These are phyloP conservation scores for Drosophila borealis DNA, from an alignment of 2,888 invertebrate genomes.

Conservation along the genomic window DNA sequence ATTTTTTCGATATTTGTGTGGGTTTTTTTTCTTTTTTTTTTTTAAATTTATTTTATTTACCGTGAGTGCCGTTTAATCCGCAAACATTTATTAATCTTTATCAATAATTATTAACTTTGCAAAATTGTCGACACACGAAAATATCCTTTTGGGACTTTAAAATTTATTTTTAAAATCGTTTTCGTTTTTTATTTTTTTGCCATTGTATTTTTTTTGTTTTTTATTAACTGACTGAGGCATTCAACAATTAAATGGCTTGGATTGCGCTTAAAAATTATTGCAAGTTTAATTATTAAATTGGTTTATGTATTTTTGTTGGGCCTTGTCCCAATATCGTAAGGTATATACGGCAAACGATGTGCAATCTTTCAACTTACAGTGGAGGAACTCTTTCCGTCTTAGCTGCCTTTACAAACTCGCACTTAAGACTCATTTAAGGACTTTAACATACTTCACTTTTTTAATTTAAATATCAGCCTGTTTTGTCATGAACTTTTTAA, in stretches of 20 bases:
- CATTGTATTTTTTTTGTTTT: constrained; percentile 1
- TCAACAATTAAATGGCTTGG: constrained; percentile 54
- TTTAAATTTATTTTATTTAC: constrained; percentile 6
- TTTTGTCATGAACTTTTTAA: constrained; percentile 13
- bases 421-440: constrained; percentile 4
- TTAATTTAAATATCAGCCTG: constrained; percentile 20
- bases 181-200: constrained; percentile 9
- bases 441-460: neutral
- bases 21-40: neutral
- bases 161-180: constrained; percentile 12
- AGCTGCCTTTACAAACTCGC: constrained; percentile 41
- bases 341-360: constrained; percentile 25
- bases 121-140: constrained; percentile 60
- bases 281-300: constrained; percentile 20
- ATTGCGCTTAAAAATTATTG: constrained; percentile 33
- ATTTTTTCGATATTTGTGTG: constrained; percentile 19
- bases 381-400: constrained; percentile 55
- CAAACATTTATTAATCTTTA: constrained; percentile 55
- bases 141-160: constrained; percentile 20
- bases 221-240: constrained; percentile 71
- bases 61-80: constrained; percentile 42
- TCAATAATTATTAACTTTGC: constrained; percentile 35
- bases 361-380: constrained; percentile 31
- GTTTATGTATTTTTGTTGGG: constrained; percentile 12
- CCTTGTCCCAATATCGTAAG: constrained; percentile 30